Conservation (phyloP, 2,888 invertebrate genomes). For the Saturnia japonica region DNA sequence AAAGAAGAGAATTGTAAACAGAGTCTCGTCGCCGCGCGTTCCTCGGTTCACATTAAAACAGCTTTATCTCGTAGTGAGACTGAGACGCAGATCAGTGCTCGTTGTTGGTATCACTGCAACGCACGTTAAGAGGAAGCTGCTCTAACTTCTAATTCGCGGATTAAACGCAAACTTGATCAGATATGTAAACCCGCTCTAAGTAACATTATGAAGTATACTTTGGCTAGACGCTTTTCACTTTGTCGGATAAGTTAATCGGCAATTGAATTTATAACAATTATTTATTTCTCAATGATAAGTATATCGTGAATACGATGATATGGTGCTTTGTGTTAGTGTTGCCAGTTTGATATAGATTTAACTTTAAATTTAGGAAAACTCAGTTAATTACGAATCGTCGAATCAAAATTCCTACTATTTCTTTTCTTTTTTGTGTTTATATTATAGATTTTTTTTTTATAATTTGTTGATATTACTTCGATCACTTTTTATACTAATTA, state of each 20-base stretch:
- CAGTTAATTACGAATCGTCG: no score
- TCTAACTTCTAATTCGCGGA: slow-evolving; percentile 16
- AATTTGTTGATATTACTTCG: no score
- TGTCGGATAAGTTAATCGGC: background rate
- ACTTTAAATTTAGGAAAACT: no score
- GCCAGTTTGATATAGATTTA: no score
- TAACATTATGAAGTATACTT: background rate
- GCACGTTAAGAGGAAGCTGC: slow-evolving; percentile 18
- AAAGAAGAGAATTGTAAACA: background rate
- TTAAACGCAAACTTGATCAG: slow-evolving; percentile 17
- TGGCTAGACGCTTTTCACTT: background rate
- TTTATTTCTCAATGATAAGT: background rate
- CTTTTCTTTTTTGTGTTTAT: no score
- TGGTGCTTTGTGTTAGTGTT: background rate
- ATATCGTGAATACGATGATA: background rate
- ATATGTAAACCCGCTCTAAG: slow-evolving; percentile 12
- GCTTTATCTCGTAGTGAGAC: background rate
- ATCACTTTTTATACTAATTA: no score
- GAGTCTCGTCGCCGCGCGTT: background rate
- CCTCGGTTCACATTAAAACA: background rate
- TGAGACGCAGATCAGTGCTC: background rate
- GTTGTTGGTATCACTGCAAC: background rate
- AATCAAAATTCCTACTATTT: no score
- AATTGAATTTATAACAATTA: background rate
- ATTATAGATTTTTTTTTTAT: no score